Percentiles rank a stretch among this genome's conserved stretches.
These are phyloP conservation scores for Ceratosolen fusciceps DNA, from an alignment of 1,140 invertebrate species.

Conservation along the genomic window DNA sequence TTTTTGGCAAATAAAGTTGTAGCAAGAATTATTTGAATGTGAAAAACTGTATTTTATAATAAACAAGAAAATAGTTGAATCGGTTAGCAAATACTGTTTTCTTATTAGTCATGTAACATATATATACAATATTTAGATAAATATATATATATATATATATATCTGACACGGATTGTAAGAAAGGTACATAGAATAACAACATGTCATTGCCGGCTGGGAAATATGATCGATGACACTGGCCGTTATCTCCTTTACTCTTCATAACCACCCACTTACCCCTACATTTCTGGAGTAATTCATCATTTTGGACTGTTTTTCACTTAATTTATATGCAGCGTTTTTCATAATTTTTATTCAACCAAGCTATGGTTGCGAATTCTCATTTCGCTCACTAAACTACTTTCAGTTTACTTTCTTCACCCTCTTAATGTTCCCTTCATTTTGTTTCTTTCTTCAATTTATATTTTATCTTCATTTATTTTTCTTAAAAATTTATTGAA, in stretches of 20 bases:
- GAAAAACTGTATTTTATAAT: conserved; percentile 16
- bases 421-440: conserved; percentile 2
- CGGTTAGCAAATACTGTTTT: background rate
- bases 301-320: conserved; percentile 72
- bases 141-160: background rate
- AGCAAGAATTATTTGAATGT: background rate
- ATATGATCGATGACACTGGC: conserved; percentile 69
- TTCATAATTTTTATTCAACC: conserved; percentile 72
- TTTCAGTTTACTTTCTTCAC: conserved; percentile 13
- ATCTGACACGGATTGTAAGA: conserved; percentile 8
- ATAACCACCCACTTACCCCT: conserved; percentile 54
- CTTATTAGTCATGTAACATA: background rate
- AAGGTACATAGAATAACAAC: conserved; percentile 40
- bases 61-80: conserved; percentile 38
- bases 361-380: conserved; percentile 15
- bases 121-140: too few relatives aligned
- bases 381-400: conserved; percentile 1
- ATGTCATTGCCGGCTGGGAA: conserved; percentile 67
- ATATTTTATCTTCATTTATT: background rate
- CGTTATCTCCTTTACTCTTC: conserved; percentile 63
- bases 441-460: conserved; percentile 8
- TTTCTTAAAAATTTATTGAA: too few relatives aligned
- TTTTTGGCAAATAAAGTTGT: background rate
- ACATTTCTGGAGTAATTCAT: conserved; percentile 65
- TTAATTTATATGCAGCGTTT: conserved; percentile 73